Evolutionary conservation across 2,797 vertebrate species (phyloP), one percentile per base, ranked within the genome.

Genomic region (Botia almorhae): DNA sequence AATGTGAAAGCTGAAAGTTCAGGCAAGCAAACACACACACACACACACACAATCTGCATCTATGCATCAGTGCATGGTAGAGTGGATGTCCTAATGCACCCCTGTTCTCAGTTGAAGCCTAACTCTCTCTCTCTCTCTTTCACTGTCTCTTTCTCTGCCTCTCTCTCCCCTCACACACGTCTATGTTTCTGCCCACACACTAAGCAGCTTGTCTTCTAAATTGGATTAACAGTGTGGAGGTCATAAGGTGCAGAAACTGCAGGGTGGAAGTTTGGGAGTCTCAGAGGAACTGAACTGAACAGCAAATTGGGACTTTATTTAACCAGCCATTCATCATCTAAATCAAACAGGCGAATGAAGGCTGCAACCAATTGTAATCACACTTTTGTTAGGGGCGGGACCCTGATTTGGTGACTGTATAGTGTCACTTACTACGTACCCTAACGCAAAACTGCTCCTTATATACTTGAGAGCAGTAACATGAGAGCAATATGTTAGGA

Each of bases 201-300:
- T 33, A 26, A 8, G 17, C 51, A 61, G 61, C 46, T 33, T 51
- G 46, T 39, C 61, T 53, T 12, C 50, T 65, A 76, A 76, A 67
- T 55, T 76, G 48, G 48, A 67, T 76, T 29, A 76, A 76, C 48
- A 21, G 46, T 17, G 17, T n/a, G 46, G 46, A 65, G 74, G 61
- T 76, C 48, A 55, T 14, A 39, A 65, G 33, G 63, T 17, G 17
- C 61, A 76, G 12, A n/a, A 19, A 51, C 61, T 76, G 50, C 50
- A 21, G 48, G 26, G n/a, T 36, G 12, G 50, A 76, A 53, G 17
- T 64, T 51, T 14, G 26, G 74, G 46, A 50, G 63, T 55, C 51
- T 11, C 63, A 55, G 63, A 12, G 21, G 50, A 14, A 14, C 29
- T 19, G 17, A 69, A 39, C 53, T 43, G 12, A 23, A 23, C 63